Evolutionary conservation across 2,113 vertebrate species (phyloP), one percentile per base, ranked within the genome.

Genomic region (Tinamus guttatus): DNA sequence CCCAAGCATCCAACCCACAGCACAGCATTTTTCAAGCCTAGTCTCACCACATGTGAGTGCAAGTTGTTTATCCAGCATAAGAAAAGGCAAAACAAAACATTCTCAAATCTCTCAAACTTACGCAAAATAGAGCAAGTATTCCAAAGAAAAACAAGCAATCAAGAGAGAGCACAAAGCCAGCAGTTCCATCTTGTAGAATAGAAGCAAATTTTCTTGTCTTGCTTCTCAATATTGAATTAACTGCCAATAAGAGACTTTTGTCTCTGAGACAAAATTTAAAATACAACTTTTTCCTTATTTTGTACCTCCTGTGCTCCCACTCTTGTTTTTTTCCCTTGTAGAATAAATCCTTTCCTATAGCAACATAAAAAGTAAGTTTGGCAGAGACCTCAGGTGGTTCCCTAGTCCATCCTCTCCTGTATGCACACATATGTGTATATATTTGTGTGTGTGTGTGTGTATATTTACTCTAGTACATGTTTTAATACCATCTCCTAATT

Each of bases 51-150:
- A 56, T 69, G 41, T 63, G 41, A 91, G 59, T 52, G 36, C 68
- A 88, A 93, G 24, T 76, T 83, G 56, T 79, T 51, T 30, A 56
- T 56, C 54, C 65, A 81, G 25, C 7, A 69, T 56, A 80, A 67
- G 27, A 65, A 69, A 52, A 62, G 18, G 24, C 43, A 90, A 87
- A 87, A 6, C 65, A 92, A 91, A 95, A 77, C 80, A 96, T 45
- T 90, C 76, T 80, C 85, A 93, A 45, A 83, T 83, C 64, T 79
- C 75, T 58, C 62, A 43, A 85, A 85, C 83, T 68, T 84, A 86
- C 63, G 64, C 64, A 92, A 95, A 97, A 92, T 80, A 94, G 30
- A 81, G 73, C 64, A 95, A 93, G 83, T 63, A 94, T 78, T 90
- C 47, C 82, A 67, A 94, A 95, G 68, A 70, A 89, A 95, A 93